A percentile compares a stretch with the other conserved stretches of the same genome.
Conservation (phyloP, 2,797 vertebrate species). For the Pogoniulus pusillus region DNA sequence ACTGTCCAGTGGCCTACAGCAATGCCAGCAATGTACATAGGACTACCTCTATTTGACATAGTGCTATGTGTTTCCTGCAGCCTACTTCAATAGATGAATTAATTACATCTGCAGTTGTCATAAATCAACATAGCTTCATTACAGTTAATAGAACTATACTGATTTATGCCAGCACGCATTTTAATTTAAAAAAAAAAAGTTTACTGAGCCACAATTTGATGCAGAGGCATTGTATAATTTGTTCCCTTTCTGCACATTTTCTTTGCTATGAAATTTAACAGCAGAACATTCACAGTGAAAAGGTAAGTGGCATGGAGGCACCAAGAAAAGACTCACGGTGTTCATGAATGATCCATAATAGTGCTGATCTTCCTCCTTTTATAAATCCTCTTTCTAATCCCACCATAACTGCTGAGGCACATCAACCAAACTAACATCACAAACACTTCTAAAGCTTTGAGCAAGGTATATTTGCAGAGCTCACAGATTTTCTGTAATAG, state of each 20-base stretch:
- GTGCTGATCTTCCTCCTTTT: not conserved
- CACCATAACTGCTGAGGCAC: not conserved
- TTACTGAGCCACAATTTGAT: not conserved
- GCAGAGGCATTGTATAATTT: not conserved
- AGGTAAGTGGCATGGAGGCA: not conserved
- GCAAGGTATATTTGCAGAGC: not conserved
- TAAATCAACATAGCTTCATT: not conserved
- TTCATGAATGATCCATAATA: not conserved
- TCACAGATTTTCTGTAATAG: not conserved
- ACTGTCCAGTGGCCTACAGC: not conserved
- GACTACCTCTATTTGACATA: not conserved
- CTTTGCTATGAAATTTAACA: not conserved
- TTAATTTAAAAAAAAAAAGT: conserved; percentile 1
- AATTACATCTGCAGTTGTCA: not conserved
- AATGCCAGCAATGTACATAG: not conserved
- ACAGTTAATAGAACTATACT: not conserved
- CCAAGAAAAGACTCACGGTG: not conserved
- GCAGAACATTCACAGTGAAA: not conserved
- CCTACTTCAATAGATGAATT: not conserved
- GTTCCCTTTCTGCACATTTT: not conserved
- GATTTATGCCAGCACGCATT: not conserved
- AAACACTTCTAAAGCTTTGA: not conserved
- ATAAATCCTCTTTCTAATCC: not conserved
- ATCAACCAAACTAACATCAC: not conserved
- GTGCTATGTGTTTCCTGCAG: not conserved